phyloP scores from a whole-genome alignment of 2,888 invertebrate genomes.

The Trichogramma dendrolimi region DNA sequence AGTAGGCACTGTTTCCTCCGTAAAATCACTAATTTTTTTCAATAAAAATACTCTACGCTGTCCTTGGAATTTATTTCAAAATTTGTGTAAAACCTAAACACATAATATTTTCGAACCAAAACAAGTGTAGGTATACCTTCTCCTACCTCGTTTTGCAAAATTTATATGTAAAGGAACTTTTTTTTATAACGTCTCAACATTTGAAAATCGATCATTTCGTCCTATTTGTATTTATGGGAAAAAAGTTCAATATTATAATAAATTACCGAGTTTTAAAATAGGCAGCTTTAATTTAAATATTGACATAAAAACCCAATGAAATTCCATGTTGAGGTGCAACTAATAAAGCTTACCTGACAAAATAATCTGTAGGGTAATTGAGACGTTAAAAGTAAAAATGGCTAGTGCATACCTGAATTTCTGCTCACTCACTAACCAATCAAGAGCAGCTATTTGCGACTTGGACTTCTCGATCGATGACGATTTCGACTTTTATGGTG shows the following conservation, averaged over 20 bases:
- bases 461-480: constrained; percentile 51
- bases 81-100: constrained; percentile 41
- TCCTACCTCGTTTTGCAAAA: constrained; percentile 47
- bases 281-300: constrained; percentile 14
- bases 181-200: constrained; percentile 28
- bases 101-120: constrained; percentile 43
- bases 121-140: constrained; percentile 52
- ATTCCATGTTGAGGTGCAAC: constrained; percentile 48
- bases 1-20: constrained; percentile 51
- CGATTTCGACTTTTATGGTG: constrained; percentile 48
- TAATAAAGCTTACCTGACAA: constrained; percentile 51
- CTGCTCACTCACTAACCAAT: constrained; percentile 53
- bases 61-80: constrained; percentile 41
- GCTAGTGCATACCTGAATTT: constrained; percentile 52
- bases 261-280: constrained; percentile 4
- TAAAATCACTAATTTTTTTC: constrained; percentile 48
- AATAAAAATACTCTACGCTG: constrained; percentile 45
- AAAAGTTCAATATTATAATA: constrained; percentile 1
- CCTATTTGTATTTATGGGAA: constrained; percentile 17
- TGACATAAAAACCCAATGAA: constrained; percentile 27
- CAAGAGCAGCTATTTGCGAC: constrained; percentile 53
- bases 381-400: constrained; percentile 49
- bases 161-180: constrained; percentile 29
- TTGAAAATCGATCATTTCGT: constrained; percentile 22
- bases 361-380: constrained; percentile 52